These are phyloP conservation scores for Cebidichthys violaceus DNA, from an alignment of 2,113 vertebrate genomes.

Conservation along the genomic window DNA sequence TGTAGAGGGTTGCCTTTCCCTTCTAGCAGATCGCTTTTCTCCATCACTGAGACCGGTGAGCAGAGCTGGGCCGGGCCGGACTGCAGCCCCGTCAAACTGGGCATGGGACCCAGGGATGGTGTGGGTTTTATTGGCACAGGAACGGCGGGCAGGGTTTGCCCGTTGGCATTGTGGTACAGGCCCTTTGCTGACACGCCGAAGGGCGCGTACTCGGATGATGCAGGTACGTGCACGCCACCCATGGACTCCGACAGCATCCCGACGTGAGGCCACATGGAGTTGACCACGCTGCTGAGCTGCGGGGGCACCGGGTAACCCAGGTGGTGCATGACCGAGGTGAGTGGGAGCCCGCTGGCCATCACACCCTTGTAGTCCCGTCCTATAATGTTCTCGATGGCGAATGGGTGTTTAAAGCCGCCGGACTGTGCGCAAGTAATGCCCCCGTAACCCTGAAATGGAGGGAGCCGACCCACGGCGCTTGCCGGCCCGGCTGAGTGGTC, in stretches of 20 bases:
- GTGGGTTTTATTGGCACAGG: conserved; percentile 96
- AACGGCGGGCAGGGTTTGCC: conserved; percentile 91
- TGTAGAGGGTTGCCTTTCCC: conserved; percentile 85
- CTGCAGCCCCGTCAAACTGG: conserved; percentile 85
- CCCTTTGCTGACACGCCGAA: conserved; percentile 94
- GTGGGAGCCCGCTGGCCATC: conserved; percentile 90
- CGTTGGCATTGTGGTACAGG: conserved; percentile 87
- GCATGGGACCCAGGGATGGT: conserved; percentile 85
- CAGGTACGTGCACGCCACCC: conserved; percentile 81
- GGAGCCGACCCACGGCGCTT: conserved; percentile 86
- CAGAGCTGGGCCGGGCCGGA: conserved; percentile 84
- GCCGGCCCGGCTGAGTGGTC: conserved; percentile 76
- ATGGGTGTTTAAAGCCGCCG: conserved; percentile 94
- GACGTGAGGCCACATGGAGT: conserved; percentile 95
- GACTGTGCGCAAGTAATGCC: conserved; percentile 73
- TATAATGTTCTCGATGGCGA: conserved; percentile 95
- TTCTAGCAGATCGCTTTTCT: conserved; percentile 85
- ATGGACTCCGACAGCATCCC: conserved; percentile 92
- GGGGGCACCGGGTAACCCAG: conserved; percentile 93
- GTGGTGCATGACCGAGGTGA: conserved; percentile 97
- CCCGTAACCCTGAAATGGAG: conserved; percentile 88
- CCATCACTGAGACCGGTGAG: conserved; percentile 82
- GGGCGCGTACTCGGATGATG: conserved; percentile 90
- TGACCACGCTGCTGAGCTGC: conserved; percentile 91
- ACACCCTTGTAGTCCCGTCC: conserved; percentile 96